Base-by-base conservation (phyloP, 2,797 vertebrate genomes). In the Gobionotothen gibberifrons region DNA sequence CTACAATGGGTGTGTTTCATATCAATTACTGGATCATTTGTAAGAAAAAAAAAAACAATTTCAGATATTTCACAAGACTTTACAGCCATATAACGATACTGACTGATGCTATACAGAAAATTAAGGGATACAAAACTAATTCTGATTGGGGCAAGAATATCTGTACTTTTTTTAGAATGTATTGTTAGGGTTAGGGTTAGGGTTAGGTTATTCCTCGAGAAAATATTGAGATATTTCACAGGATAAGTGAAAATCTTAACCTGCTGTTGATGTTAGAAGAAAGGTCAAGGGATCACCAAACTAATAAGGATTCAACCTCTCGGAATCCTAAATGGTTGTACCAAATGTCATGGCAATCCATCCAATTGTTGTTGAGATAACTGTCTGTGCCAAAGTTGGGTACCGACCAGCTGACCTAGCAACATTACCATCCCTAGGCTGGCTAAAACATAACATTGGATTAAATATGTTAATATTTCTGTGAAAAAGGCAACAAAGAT, bases 1-100 rank as follows among this genome's bases (percentile, higher is more conserved):
- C 61, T 66, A 60, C 65, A 78, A 78, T 78, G 72, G 76, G 76
- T 64, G 86, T 81, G 72, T 89, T 86, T 85, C 39, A 72, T 83
- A 75, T 64, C 76, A 82, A 73, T 26, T 58, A 62, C 10, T 39
- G 48, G 73, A 79, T 61, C 54, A 73, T 81, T 74, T 74, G 17
- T 55, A 22, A 56, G 13, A 51, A 44, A 83, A 57, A 69, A 69
- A 26, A 26, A 59, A 58, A 3, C 39, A 44, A 40, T 36, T 48
- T 46, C 4, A 43, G 64, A 29, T 22, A 17, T 66, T 71, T 63
- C 17, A 69, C 26, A 42, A 66, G 32, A 39, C 39, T 71, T 36
- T 54, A 40, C 16, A 68, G 14, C 26, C 32, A 44, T 5, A 26
- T 26, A 26, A 26, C 26, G 26, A 26, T 26, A 26, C 26, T 26